Evolutionary conservation across 2,113 vertebrate genomes (phyloP), one percentile per base, ranked within the genome.

Genomic region (Tupaia chinensis): DNA sequence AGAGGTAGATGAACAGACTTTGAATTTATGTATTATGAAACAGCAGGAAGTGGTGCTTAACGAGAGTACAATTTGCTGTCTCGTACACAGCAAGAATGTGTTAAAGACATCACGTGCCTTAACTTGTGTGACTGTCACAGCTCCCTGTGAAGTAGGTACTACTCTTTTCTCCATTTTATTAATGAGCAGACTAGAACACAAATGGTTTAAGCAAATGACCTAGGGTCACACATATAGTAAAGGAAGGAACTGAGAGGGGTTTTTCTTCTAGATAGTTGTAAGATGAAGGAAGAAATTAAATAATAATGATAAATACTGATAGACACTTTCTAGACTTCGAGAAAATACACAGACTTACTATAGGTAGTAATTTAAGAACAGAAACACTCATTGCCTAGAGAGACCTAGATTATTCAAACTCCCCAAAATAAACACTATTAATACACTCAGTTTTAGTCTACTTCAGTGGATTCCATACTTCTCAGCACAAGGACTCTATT

Each of bases 211-310:
- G 34, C 58, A 91, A 93, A 82, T 87, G 81, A 22, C 7, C 11
- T 54, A 92, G 70, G 14, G 56, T 72, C 81, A 80, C 32, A 23
- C 1, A 80, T 61, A 34, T 76, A 81, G 70, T 73, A 58, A 66
- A 87, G 22, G 53, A 87, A 93, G 53, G 60, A 80, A 70, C 60
- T 11, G 3, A 44, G 5, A 77, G 44, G 27, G 72, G 22, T n/a
- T 23, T 65, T 70, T 69, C 22, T 6, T 23, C n/a, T 56, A 97
- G 73, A 60, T 5, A 89, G 69, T 61, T 93, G 53, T 89, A 60
- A 89, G 32, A 89, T 16, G 53, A 88, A 85, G 25, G 34, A 93
- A 96, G 63, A 89, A 88, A 93, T 80, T 83, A 78, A 84, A 66
- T 20, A 65, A 13, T 44, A 58, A 72, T 58, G 29, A 82, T 53